These are phyloP conservation scores for Paedocypris sp. DNA, from an alignment of 2,113 vertebrate species.

Conservation along the genomic window DNA sequence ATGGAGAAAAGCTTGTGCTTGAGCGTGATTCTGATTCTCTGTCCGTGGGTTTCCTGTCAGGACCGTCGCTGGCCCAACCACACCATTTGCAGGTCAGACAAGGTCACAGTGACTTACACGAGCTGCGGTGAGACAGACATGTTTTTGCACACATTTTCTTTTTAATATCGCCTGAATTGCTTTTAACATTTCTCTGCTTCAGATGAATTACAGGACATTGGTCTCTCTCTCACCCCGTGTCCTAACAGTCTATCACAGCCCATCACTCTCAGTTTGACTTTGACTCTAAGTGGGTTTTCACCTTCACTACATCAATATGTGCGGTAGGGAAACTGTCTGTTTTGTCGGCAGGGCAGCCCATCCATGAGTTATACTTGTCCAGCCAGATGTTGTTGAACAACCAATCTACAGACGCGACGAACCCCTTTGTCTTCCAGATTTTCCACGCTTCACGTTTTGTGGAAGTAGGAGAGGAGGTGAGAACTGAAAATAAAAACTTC, in stretches of 20 bases:
- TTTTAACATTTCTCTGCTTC: neutral
- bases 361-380: slow-evolving; percentile 15
- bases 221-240: slow-evolving; percentile 13
- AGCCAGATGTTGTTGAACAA: neutral
- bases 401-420: neutral
- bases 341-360: neutral
- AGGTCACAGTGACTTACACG: slow-evolving; percentile 1
- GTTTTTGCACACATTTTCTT: neutral
- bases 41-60: neutral
- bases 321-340: neutral
- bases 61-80: slow-evolving; percentile 13
- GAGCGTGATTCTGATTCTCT: slow-evolving; percentile 3
- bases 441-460: slow-evolving; percentile 21
- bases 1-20: neutral
- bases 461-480: slow-evolving; percentile 11
- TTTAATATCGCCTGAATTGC: too few species aligned
- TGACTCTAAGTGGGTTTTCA: slow-evolving; percentile 19
- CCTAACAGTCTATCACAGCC: neutral
- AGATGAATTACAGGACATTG: slow-evolving; percentile 28
- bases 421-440: slow-evolving; percentile 12
- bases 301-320: neutral
- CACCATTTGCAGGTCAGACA: slow-evolving; percentile 1
- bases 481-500: neutral
- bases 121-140: slow-evolving; percentile 24
- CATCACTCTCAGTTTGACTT: neutral